Evolutionary conservation across 2,113 vertebrate species (phyloP).

Genomic region (Damaliscus lunatus): DNA sequence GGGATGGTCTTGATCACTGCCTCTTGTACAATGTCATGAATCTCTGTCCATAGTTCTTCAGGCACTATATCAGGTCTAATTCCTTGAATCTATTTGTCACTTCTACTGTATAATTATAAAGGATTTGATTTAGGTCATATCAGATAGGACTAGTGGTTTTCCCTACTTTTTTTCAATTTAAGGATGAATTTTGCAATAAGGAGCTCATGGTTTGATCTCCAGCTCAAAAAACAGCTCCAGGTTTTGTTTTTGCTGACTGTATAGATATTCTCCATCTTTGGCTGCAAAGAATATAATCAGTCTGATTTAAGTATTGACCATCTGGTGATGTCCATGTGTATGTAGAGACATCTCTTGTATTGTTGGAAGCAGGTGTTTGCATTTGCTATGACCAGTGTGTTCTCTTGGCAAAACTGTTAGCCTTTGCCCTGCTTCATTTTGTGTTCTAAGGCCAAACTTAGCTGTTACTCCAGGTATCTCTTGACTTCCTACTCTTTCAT

Average conservation of each 20-base stretch:
- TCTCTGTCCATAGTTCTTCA: neutral
- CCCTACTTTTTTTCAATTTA: neutral
- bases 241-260: neutral
- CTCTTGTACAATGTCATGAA: neutral
- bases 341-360: neutral
- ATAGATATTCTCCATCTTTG: neutral
- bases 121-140: neutral
- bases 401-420: neutral
- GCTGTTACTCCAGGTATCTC: neutral
- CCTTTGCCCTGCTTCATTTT: neutral
- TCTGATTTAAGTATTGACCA: neutral
- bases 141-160: neutral
- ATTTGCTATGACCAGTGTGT: neutral
- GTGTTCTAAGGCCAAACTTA: neutral
- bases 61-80: neutral
- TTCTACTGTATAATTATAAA: neutral
- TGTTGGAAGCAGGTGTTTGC: neutral
- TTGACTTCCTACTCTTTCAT: neutral
- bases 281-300: neutral
- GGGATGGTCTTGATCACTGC: neutral
- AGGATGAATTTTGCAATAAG: neutral
- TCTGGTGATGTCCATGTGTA: neutral
- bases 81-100: neutral
- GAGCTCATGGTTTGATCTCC: neutral
- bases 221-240: neutral